Evolutionary conservation across 2,113 vertebrate genomes (phyloP), one percentile per base, ranked within the genome.

Genomic region (Columbina picui): DNA sequence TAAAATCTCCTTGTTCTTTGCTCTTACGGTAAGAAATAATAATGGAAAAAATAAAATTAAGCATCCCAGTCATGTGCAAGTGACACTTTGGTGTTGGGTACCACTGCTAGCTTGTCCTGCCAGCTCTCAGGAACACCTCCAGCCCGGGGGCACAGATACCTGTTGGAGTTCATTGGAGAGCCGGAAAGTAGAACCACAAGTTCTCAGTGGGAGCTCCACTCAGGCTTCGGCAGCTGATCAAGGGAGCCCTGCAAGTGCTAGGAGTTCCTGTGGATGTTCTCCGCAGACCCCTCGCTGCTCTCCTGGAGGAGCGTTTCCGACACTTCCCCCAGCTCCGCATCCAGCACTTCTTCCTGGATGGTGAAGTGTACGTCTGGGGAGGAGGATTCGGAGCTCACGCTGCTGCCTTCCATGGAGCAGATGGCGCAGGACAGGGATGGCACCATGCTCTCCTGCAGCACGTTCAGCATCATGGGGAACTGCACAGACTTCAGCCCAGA

Each of bases 381-480:
- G 17, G 99, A 99, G 94, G 99, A 99, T 76, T 99, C 98, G 0
- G 99, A 99, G 94, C 99, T 99, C 65, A 99, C 94, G 4, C 99
- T 99, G 97, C 98, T 99, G 60, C 99, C 99, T 92, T 99, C 99
- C 97, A 99, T 97, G 2, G 98, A 98, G 97, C 99, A 99, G 87
- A 99, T 97, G 38, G 98, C 98, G 2, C 99, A 99, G 76, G 99
- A 98, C 71, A 99, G 96, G 17, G 99, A 98, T 0, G 98, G 98
- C 13, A 97, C 98, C 95, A 98, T 94, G 25, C 98, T 98, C 69
- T 99, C 98, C 69, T 98, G 98, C 61, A 98, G 93, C 92, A 98
- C 94, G 50, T 94, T 98, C 74, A 98, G 95, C 98, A 98, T 97
- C 96, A 93, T 83, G 23, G 98, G 98, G 52, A 98, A 96, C 95